These are phyloP conservation scores for Furcifer pardalis DNA, from an alignment of 2,797 vertebrate species.

Conservation along the genomic window DNA sequence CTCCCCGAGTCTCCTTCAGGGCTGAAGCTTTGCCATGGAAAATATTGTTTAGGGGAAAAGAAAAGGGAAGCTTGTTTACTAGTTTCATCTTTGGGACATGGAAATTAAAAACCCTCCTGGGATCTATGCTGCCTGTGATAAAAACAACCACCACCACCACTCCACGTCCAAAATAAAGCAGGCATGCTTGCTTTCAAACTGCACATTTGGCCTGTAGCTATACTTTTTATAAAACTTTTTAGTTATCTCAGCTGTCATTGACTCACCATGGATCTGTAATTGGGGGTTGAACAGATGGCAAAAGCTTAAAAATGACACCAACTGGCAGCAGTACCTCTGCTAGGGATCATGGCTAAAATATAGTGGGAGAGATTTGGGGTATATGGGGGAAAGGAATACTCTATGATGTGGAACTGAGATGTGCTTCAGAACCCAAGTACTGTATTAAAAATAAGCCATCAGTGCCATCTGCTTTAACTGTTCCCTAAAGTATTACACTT, in stretches of 20 bases:
- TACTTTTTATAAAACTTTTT: conserved; percentile 40
- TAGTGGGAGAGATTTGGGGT: background rate
- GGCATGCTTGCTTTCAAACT: conserved; percentile 31
- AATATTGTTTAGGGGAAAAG: background rate
- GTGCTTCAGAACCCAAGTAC: background rate
- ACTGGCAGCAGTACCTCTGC: conserved; percentile 41
- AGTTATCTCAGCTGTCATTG: conserved; percentile 60
- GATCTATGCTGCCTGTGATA: conserved; percentile 42
- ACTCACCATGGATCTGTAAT: conserved; percentile 68
- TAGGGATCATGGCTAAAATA: background rate
- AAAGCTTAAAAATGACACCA: conserved; percentile 52
- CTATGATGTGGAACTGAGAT: background rate
- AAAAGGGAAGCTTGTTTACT: background rate
- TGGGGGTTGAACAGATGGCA: conserved; percentile 71
- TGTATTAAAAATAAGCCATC: background rate
- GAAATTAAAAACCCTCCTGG: conserved; percentile 17
- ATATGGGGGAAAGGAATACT: background rate
- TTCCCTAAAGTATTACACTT: background rate
- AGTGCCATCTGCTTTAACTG: background rate
- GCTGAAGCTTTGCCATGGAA: conserved; percentile 3
- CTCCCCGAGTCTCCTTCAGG: background rate
- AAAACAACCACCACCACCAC: background rate
- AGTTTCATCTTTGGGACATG: background rate
- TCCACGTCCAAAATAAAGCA: background rate
- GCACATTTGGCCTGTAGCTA: conserved; percentile 20